Evolutionary conservation across 2,797 vertebrate genomes (phyloP).

Genomic region (Pangasius sanitwongsei): DNA sequence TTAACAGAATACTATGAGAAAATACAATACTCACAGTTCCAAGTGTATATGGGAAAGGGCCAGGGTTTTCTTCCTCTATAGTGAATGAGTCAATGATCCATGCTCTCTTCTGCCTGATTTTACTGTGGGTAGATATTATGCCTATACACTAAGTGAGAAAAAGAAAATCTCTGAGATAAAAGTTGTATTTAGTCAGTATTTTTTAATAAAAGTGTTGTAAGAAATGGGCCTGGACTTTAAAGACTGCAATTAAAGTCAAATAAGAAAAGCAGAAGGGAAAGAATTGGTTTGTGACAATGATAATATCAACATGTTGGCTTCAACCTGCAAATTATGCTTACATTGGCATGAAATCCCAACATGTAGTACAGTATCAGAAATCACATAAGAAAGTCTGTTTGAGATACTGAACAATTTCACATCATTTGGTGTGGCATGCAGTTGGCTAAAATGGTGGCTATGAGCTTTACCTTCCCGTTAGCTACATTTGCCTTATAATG

Average conservation of each 20-base stretch:
- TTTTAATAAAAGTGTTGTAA: neutral
- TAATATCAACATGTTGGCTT: neutral
- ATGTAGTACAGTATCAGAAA: too few relatives aligned
- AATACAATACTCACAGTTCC: neutral
- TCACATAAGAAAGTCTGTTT: too few relatives aligned
- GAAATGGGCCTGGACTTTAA: neutral
- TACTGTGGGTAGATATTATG: neutral
- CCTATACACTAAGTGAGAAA: neutral
- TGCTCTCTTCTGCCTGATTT: neutral
- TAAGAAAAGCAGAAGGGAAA: neutral
- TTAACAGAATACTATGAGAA: neutral
- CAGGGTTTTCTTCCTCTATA: slow-evolving; percentile 17
- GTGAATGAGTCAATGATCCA: slow-evolving; percentile 21
- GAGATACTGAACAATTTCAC: too few relatives aligned
- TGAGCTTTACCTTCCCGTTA: neutral
- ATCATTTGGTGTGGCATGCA: neutral
- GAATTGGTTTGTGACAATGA: neutral
- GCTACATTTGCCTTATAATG: neutral
- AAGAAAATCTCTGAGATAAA: neutral
- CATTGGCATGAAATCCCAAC: neutral
- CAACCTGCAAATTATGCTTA: neutral
- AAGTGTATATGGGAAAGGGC: slow-evolving; percentile 5
- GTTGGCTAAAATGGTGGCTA: neutral
- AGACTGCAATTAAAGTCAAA: neutral
- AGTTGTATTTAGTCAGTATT: neutral